Base-by-base conservation (phyloP, 2,113 vertebrate species). In the Sorex fumeus region DNA sequence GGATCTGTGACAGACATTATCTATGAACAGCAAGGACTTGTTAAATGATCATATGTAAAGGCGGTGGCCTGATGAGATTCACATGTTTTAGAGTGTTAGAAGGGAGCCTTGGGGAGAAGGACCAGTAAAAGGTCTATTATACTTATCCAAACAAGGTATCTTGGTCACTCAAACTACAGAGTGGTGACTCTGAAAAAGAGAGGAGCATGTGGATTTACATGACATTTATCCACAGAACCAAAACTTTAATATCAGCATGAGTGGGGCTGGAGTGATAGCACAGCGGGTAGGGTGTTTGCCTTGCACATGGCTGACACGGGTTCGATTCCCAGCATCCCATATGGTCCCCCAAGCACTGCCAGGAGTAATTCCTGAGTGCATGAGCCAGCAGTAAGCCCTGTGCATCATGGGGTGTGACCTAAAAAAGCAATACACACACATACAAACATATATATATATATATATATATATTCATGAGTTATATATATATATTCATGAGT, bases 11-110 rank as follows among this genome's bases (percentile, higher is more conserved):
- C 10, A 50, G 47, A 69, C 28, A 85, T 78, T 70, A 25, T 84
- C 47, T 79, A 69, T 36, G 43, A 91, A 62, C 74, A 91, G 94
- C 5, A 8, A 16, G 28, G 16, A 74, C 47, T 47, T 89, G 36
- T 28, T 34, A 32, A 89, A 32, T 43, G 60, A 13, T 36, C 27
- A 50, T 40, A 71, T 13, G 30, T 45, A 75, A 71, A 84, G 23
- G 27, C 28, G 3, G 3, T 13, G 45, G 84, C 67, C 76, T 47
- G 30, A 80, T 70, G 18, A 45, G 18, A 87, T 70, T 80, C 23
- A 60, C 28, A 64, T 78, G 84, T 91, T 86, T 34, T 57, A 82
- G 74, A 71, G 57, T 60, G 19, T 60, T 30, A 60, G 23, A 9
- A 34, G 25, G 50, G 57, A 74, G 28, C 19, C 62, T 79, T 76